Evolutionary conservation across 1,140 invertebrate species (phyloP), one percentile per base, ranked within the genome.

Genomic region (Halesus radiatus): DNA sequence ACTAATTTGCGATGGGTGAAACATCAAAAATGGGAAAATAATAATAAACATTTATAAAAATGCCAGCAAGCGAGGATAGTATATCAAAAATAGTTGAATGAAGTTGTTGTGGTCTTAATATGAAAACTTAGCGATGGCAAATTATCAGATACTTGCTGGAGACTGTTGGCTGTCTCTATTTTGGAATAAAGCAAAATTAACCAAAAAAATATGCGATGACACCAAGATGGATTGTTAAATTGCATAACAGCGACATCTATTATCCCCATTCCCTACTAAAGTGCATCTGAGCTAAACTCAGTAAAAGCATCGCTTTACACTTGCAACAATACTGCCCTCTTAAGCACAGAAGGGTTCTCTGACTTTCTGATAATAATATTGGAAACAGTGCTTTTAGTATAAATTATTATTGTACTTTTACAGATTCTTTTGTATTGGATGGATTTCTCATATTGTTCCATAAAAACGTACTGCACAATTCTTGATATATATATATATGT

Each of bases 151-250:
- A 76, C n/a, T 66, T 26, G 56, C 16, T 29, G 60, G 60, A 78
- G 76, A 78, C 54, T 10, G 62, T 18, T 66, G 37, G 20, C 50
- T 8, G 15, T 76, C 74, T 76, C 76, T 16, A 52, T 68, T 60
- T 82, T 32, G 68, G 29, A 52, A 76, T 53, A 66, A 81, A 80
- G 81, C 81, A 62, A 83, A 82, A 83, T 75, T 68, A 83, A 83
- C 26, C 26, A 75, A 78, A 20, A 83, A 82, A 80, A 62, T 83
- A 80, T 81, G 76, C 76, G 79, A 83, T 83, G 82, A 83, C 82
- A 81, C 62, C 82, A 81, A 83, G 50, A 83, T 83, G 79, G 79
- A 83, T 83, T 83, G 82, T 83, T 80, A 83, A 81, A 83, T 80
- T 83, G 79, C 79, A 83, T 81, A 83, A 83, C 82, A 83, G 82